These are phyloP conservation scores for Protomyctophum bolini DNA, from an alignment of 2,113 vertebrate genomes.

Conservation along the genomic window DNA sequence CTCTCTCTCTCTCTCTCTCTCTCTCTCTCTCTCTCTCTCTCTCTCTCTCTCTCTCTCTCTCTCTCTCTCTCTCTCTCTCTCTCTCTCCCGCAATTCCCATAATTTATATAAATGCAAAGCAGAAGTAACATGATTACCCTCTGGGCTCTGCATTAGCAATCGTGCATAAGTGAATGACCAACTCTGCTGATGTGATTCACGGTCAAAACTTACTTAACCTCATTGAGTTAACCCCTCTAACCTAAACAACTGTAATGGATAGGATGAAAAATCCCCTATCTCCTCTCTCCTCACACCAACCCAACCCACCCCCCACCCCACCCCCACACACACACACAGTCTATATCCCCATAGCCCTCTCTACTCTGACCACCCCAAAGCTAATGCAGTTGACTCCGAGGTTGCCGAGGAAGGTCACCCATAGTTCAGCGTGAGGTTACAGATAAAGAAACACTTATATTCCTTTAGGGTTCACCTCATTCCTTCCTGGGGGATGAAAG, in stretches of 20 bases:
- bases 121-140: slow-evolving; percentile 49
- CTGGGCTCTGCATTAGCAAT: slow-evolving; percentile 45
- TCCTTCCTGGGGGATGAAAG: slow-evolving; percentile 38
- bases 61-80: too few relatives aligned
- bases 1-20: too few relatives aligned
- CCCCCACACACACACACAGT: slow-evolving; percentile 3
- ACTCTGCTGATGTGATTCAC: slow-evolving; percentile 67
- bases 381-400: slow-evolving; percentile 76
- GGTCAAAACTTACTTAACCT: slow-evolving; percentile 74
- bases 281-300: slow-evolving; percentile 2
- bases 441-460: slow-evolving; percentile 66
- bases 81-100: neutral
- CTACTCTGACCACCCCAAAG: slow-evolving; percentile 71
- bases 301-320: slow-evolving; percentile 2
- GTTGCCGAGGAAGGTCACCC: slow-evolving; percentile 65
- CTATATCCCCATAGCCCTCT: slow-evolving; percentile 20
- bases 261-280: slow-evolving; percentile 56
- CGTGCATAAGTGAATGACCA: slow-evolving; percentile 60
- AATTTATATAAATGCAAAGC: slow-evolving; percentile 31
- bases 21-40: too few relatives aligned
- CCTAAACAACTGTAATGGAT: slow-evolving; percentile 78
- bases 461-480: slow-evolving; percentile 41
- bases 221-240: slow-evolving; percentile 74
- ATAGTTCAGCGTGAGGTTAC: slow-evolving; percentile 75
- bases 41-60: too few relatives aligned